These are phyloP conservation scores for Gryllus longicercus DNA, from an alignment of 2,888 invertebrate genomes.

Conservation along the genomic window DNA sequence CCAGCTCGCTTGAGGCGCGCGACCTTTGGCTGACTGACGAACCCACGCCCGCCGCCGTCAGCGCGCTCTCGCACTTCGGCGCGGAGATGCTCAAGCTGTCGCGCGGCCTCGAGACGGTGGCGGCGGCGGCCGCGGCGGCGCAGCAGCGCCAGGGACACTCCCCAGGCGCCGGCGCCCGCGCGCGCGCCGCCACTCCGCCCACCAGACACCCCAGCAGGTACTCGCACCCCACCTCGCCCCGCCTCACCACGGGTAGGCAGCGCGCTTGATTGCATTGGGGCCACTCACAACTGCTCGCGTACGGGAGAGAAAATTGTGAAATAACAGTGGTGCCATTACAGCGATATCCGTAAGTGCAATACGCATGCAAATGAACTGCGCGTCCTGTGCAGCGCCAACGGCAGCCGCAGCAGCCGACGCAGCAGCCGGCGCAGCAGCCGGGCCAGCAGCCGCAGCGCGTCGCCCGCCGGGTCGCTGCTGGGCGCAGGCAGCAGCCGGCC, in stretches of 20 bases:
- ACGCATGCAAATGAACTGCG: no score
- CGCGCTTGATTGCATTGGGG: no score
- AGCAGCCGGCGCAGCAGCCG: conserved; percentile 53
- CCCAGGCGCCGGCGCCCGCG: not conserved
- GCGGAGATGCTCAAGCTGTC: conserved; percentile 83
- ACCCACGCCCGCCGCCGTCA: conserved; percentile 77
- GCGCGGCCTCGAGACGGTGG: conserved; percentile 61
- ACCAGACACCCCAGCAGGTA: no score
- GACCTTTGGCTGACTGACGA: conserved; percentile 78
- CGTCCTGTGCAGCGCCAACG: not conserved
- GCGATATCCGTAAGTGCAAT: no score
- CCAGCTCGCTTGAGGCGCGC: conserved; percentile 74
- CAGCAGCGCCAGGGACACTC: not conserved
- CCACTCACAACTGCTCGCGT: no score
- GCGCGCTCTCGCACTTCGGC: conserved; percentile 80
- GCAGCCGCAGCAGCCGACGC: conserved; percentile 54
- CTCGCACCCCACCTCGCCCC: no score
- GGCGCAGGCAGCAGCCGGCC: conserved; percentile 73
- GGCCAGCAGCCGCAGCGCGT: conserved; percentile 62
- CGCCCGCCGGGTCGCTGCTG: conserved; percentile 49
- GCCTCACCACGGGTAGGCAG: no score
- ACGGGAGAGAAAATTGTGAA: no score
- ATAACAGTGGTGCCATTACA: no score
- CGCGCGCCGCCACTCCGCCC: not conserved
- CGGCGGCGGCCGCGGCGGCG: conserved; percentile 18